A percentile compares a stretch with the other conserved stretches of the same genome.
These are phyloP conservation scores for Alexandromys fortis DNA, from an alignment of 2,113 vertebrate species.

Conservation along the genomic window DNA sequence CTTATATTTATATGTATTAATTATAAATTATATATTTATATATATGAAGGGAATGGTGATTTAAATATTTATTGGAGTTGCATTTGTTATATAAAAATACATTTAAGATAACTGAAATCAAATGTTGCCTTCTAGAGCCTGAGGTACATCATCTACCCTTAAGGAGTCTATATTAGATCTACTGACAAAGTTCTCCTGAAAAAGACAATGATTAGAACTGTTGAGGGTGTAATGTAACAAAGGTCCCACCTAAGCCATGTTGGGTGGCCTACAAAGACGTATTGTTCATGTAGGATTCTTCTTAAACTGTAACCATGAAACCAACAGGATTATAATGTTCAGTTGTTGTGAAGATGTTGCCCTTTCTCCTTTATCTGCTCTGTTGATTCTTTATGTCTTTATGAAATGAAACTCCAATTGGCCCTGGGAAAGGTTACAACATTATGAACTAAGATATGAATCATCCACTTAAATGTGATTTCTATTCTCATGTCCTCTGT, in stretches of 20 bases:
- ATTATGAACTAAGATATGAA: conserved; percentile 1
- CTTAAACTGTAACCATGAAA: neutral
- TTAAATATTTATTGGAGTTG: conserved; percentile 20
- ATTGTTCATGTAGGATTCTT: neutral
- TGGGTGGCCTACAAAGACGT: neutral
- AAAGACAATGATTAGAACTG: neutral
- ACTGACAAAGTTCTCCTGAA: neutral
- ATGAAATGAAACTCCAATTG: neutral
- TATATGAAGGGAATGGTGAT: neutral
- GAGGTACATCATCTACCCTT: neutral
- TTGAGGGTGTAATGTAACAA: neutral
- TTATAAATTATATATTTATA: neutral
- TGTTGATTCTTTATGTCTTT: neutral
- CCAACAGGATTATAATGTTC: neutral
- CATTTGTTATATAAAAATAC: neutral
- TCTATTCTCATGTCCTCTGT: neutral
- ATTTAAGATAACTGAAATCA: conserved; percentile 28
- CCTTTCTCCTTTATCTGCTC: neutral
- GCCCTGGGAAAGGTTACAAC: neutral
- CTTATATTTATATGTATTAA: neutral
- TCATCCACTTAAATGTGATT: neutral
- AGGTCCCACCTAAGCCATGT: neutral
- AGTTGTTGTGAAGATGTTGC: neutral
- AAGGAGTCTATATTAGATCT: conserved; percentile 6
- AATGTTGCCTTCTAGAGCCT: neutral